These are phyloP conservation scores for Ictalurus furcatus DNA, from an alignment of 2,113 vertebrate genomes.

Conservation along the genomic window DNA sequence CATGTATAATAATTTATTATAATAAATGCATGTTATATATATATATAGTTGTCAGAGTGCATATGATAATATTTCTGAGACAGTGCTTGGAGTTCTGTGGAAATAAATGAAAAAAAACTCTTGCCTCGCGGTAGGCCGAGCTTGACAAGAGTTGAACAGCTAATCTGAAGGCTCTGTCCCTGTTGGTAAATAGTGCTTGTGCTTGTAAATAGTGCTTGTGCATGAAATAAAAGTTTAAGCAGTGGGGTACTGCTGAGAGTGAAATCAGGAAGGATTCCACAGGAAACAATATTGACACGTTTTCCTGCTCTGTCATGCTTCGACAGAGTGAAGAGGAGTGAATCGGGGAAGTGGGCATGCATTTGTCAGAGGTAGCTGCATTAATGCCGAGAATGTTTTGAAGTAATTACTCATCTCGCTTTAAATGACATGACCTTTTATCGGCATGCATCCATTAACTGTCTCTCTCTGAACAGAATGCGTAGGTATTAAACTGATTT, in stretches of 20 bases:
- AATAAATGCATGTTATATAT: too few relatives aligned
- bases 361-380: conserved; percentile 50
- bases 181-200: conserved; percentile 51
- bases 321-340: conserved; percentile 25
- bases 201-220: conserved; percentile 46
- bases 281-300: conserved; percentile 44
- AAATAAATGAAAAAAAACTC: conserved; percentile 52
- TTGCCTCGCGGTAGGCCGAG: conserved; percentile 45
- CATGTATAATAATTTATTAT: too few relatives aligned
- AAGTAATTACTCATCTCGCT: conserved; percentile 57
- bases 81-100: conserved; percentile 38
- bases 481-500: conserved; percentile 38
- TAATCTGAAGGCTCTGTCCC: conserved; percentile 50
- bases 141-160: conserved; percentile 51
- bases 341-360: conserved; percentile 39
- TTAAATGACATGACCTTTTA: conserved; percentile 49
- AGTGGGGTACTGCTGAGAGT: conserved; percentile 30
- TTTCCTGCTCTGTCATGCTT: conserved; percentile 28
- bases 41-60: background rate
- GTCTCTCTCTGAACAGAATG: conserved; percentile 41
- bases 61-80: conserved; percentile 36
- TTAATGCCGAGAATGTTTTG: conserved; percentile 57
- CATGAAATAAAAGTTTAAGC: conserved; percentile 37
- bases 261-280: conserved; percentile 22
- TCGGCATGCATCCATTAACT: conserved; percentile 41